Conservation (phyloP, 2,888 invertebrate species). For the Acanthococcus lagerstroemiae region DNA sequence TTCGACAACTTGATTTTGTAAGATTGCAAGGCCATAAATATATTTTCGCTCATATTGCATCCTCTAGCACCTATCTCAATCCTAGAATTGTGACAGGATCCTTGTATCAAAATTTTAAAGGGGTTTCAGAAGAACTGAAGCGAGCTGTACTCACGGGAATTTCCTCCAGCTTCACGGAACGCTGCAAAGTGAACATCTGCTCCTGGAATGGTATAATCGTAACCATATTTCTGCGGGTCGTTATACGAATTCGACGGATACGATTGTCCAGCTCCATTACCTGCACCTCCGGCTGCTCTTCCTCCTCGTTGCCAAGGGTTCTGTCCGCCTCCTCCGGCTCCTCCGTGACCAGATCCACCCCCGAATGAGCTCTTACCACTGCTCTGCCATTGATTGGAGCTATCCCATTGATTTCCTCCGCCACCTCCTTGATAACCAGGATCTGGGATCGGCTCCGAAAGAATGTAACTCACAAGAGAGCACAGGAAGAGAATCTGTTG, state of each 20-base stretch:
- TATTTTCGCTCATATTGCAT: too few species aligned
- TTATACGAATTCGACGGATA: constrained; percentile 28
- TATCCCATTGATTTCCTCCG: background rate
- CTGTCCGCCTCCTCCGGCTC: background rate
- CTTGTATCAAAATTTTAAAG: too few species aligned
- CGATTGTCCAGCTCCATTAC: background rate
- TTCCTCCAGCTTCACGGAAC: constrained; percentile 1
- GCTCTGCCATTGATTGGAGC: background rate
- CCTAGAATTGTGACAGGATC: too few species aligned
- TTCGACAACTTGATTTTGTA: too few species aligned
- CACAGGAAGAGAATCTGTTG: background rate
- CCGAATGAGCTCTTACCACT: background rate
- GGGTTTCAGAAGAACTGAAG: too few species aligned
- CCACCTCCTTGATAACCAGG: background rate
- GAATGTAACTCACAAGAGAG: background rate
- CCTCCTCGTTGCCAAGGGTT: background rate
- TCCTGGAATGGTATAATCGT: constrained; percentile 33
- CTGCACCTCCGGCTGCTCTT: background rate
- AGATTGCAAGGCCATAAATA: too few species aligned
- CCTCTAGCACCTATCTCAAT: too few species aligned
- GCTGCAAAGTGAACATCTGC: constrained; percentile 31
- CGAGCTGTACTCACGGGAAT: background rate
- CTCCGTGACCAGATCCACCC: background rate
- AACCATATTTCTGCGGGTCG: constrained; percentile 31
- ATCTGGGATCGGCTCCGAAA: background rate